Base-by-base conservation (phyloP, 2,888 invertebrate species). In the Pheosia gnoma region DNA sequence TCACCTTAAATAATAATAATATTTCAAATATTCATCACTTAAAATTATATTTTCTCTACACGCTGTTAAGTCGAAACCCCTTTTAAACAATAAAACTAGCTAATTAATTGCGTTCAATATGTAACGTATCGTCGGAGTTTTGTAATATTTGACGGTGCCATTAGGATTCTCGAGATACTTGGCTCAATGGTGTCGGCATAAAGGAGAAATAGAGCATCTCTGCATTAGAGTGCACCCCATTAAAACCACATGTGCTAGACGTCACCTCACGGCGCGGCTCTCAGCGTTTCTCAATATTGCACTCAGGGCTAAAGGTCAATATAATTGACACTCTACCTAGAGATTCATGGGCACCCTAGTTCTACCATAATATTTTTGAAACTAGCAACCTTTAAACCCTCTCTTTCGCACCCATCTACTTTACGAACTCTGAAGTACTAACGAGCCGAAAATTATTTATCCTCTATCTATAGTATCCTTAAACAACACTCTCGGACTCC, bases 211-310 rank as follows among this genome's bases (percentile, higher is more conserved):
- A 80, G 83, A 85, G 84, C 87, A 83, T 83, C 83, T 77, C 79
- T 85, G 85, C 86, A 84, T 85, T 86, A 84, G 79, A 90, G 90
- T 89, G 90, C 90, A 90, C 76, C 83, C 89, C 86, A 91, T 92
- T 91, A 90, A 88, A 87, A 86, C 86, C 91, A 91, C 89, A 90
- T 90, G 90, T 86, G 87, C 81, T 79, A 82, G 82, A 80, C 84
- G 84, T 88, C 88, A 87, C 83, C 78, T 80, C 81, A 67, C 75
- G 77, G 81, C 84, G 76, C 68, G 63, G 59, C 61, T 62, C 61
- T 61, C 79, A 77, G 47, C 63, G 82, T 53, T 79, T 82, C 86
- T 72, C 87, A 85, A 85, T 68, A 63, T 72, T 68, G 68, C 60
- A 59, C 60, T 59, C 66, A 53, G 58, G 59, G 70, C 11, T 55